These are phyloP conservation scores for Urocolius indicus DNA, from an alignment of 2,113 vertebrate genomes.

Conservation along the genomic window DNA sequence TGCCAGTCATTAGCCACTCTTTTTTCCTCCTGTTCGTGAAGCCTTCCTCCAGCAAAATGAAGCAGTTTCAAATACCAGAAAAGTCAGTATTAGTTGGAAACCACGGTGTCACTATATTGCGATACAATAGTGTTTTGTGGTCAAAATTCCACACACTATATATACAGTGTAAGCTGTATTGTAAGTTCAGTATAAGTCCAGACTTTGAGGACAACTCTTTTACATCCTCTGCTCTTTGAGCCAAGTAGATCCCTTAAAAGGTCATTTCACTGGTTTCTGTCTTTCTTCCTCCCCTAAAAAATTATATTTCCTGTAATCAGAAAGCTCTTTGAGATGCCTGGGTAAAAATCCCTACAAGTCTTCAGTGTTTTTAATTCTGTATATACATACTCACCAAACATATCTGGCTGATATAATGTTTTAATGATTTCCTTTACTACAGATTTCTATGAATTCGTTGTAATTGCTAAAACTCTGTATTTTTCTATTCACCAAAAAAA, in stretches of 20 bases:
- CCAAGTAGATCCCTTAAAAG: neutral
- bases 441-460: constrained; percentile 40
- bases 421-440: constrained; percentile 40
- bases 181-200: neutral
- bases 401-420: constrained; percentile 29
- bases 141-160: neutral
- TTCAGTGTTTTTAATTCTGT: neutral
- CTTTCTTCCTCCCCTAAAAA: neutral
- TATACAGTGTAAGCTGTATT: neutral
- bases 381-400: neutral
- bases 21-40: neutral
- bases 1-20: neutral
- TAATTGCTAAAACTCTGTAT: constrained; percentile 30
- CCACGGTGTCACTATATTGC: neutral
- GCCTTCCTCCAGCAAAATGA: neutral
- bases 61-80: neutral
- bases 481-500: constrained; percentile 22
- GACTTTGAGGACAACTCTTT: neutral
- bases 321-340: neutral
- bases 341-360: neutral
- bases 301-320: neutral
- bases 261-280: neutral
- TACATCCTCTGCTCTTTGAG: neutral
- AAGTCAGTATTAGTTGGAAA: neutral
- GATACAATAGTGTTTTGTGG: neutral